A percentile compares a stretch with the other conserved stretches of the same genome.
These are phyloP conservation scores for Meliscaeva auricollis DNA, from an alignment of 2,888 invertebrate species.

Conservation along the genomic window DNA sequence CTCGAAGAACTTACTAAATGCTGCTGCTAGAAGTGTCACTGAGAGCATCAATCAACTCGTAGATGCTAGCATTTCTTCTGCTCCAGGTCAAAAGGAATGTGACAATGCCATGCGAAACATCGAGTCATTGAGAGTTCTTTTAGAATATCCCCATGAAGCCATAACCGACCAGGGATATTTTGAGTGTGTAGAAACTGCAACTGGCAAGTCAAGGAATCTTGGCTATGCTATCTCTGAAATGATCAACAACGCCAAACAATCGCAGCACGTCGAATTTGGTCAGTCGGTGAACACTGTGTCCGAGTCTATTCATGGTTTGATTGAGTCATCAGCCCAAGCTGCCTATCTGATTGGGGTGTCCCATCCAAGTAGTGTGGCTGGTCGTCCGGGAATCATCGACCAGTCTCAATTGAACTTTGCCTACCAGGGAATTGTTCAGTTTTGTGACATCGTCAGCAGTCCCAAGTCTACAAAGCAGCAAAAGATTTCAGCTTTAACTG, in stretches of 20 bases:
- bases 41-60: slow-evolving; percentile 96
- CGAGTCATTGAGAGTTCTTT: slow-evolving; percentile 91
- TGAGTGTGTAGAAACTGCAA: slow-evolving; percentile 96
- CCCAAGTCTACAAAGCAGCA: slow-evolving; percentile 91
- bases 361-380: slow-evolving; percentile 94
- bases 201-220: slow-evolving; percentile 93
- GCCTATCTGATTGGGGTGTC: slow-evolving; percentile 97
- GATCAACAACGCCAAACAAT: slow-evolving; percentile 94
- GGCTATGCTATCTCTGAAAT: slow-evolving; percentile 98
- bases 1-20: slow-evolving; percentile 94
- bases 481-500: slow-evolving; percentile 95
- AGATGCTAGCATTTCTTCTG: slow-evolving; percentile 89
- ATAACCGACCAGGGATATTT: slow-evolving; percentile 95
- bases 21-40: slow-evolving; percentile 95
- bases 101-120: slow-evolving; percentile 97
- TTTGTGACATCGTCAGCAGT: slow-evolving; percentile 91
- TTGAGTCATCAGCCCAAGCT: slow-evolving; percentile 97
- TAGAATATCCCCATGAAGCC: slow-evolving; percentile 94
- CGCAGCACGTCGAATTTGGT: slow-evolving; percentile 93
- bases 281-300: slow-evolving; percentile 93
- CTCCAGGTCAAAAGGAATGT: slow-evolving; percentile 98
- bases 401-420: slow-evolving; percentile 94
- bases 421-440: slow-evolving; percentile 94
- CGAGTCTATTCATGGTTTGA: slow-evolving; percentile 94
- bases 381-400: slow-evolving; percentile 94